phyloP scores from a whole-genome alignment of 2,888 invertebrate species.

The Venusia cambrica region DNA sequence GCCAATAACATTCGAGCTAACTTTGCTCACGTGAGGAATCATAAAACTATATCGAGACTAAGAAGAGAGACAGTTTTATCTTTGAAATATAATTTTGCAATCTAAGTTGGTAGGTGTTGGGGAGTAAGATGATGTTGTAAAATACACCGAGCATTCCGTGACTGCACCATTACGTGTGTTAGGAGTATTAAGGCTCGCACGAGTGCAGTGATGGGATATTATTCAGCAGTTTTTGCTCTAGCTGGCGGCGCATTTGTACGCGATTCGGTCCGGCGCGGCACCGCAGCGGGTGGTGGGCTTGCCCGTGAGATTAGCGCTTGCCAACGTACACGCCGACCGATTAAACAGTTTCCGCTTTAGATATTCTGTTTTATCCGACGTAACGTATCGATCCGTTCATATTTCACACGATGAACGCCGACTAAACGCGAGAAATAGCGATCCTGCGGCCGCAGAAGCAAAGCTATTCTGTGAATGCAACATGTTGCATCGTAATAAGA shows the following conservation, averaged over 20 bases:
- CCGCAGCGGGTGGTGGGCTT: no score
- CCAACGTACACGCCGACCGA: conserved; percentile 56
- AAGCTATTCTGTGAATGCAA: conserved; percentile 53
- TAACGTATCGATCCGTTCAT: conserved; percentile 26
- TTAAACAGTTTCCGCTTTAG: conserved; percentile 66
- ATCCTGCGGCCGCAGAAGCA: conserved; percentile 37
- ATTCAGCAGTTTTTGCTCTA: conserved; percentile 71
- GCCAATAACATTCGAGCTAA: no score
- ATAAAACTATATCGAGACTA: no score
- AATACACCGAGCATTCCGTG: conserved; percentile 55
- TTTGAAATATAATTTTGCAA: conserved; percentile 30
- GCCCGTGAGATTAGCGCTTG: conserved; percentile 67
- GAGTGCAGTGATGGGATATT: conserved; percentile 62
- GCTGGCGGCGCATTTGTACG: conserved; percentile 69
- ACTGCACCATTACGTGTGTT: conserved; percentile 61
- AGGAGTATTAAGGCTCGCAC: conserved; percentile 49
- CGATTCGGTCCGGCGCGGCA: conserved; percentile 67
- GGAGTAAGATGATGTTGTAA: conserved; percentile 51
- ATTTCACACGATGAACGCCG: conserved; percentile 25
- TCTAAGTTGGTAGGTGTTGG: conserved; percentile 31
- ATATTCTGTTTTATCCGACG: conserved; percentile 35
- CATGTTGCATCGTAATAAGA: conserved; percentile 59
- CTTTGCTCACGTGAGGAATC: no score
- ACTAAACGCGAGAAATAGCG: conserved; percentile 35
- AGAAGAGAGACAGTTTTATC: no score